Percentiles rank a stretch among this genome's conserved stretches.
Evolutionary conservation across 2,113 vertebrate species (phyloP).

Genomic region (Aspidoscelis tigris): DNA sequence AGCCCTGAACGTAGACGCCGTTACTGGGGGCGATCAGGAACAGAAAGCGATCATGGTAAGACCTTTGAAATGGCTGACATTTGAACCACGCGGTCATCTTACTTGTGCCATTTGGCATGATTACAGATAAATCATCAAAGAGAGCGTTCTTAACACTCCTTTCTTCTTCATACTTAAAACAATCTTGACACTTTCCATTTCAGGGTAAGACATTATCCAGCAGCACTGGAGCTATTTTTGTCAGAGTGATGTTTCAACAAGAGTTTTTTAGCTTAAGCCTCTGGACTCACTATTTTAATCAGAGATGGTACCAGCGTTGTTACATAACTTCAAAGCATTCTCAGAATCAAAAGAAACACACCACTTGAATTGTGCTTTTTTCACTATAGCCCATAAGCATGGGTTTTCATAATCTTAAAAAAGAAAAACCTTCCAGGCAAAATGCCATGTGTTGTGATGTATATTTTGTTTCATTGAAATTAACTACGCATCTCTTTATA

Average conservation of each 20-base stretch:
- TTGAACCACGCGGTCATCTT: background rate
- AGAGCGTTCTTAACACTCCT: background rate
- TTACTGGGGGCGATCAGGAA: constrained; percentile 97
- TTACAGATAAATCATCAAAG: background rate
- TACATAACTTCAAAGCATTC: background rate
- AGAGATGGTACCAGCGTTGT: background rate
- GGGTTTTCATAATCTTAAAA: background rate
- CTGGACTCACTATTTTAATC: background rate
- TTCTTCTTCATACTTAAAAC: background rate
- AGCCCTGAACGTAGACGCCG: constrained; percentile 93
- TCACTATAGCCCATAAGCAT: background rate
- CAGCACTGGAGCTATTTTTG: background rate
- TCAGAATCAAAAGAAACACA: background rate
- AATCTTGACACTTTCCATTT: background rate
- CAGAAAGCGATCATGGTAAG: constrained; percentile 97
- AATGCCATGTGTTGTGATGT: background rate
- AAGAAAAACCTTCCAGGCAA: background rate
- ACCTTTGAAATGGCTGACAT: background rate
- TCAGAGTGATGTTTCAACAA: rapidly evolving
- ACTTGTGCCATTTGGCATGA: background rate
- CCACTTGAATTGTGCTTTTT: rapidly evolving
- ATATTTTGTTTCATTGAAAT: background rate
- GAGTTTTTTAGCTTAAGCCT: background rate
- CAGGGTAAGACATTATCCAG: background rate
- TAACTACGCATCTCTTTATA: background rate